phyloP scores from a whole-genome alignment of 2,113 vertebrate species.

The Gnathonemus echidnorhynchus region DNA sequence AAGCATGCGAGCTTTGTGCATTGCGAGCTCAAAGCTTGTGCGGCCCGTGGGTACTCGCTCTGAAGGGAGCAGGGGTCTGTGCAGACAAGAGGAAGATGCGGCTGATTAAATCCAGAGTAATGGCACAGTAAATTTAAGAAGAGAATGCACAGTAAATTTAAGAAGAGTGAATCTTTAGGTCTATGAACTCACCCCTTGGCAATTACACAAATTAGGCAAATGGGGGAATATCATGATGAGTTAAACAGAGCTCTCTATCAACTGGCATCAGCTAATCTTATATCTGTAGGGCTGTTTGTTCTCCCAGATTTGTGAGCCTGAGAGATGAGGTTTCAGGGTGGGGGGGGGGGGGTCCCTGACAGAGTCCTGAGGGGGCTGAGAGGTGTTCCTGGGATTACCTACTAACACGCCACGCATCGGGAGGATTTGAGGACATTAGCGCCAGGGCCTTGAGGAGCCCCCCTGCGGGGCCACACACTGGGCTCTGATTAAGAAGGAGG shows the following conservation, averaged over 20 bases:
- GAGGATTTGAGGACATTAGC: slow-evolving; percentile 45
- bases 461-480: slow-evolving; percentile 53
- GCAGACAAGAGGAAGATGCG: background rate
- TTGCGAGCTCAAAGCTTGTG: background rate
- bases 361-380: background rate
- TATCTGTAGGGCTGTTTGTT: background rate
- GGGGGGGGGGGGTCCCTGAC: background rate
- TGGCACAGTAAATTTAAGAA: background rate
- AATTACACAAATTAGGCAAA: background rate
- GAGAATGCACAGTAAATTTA: background rate
- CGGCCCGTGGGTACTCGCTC: background rate
- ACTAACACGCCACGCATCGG: slow-evolving; percentile 42
- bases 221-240: background rate
- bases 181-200: background rate
- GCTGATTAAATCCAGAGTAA: background rate
- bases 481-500: slow-evolving; percentile 40
- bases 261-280: background rate
- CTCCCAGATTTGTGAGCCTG: background rate
- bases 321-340: background rate
- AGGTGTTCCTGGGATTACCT: slow-evolving; percentile 6
- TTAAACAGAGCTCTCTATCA: background rate
- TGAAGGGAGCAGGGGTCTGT: background rate
- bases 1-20: background rate
- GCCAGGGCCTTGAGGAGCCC: slow-evolving; percentile 36
- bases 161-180: background rate